These are phyloP conservation scores for Syngnathus acus DNA, from an alignment of 2,797 vertebrate genomes.

Conservation along the genomic window DNA sequence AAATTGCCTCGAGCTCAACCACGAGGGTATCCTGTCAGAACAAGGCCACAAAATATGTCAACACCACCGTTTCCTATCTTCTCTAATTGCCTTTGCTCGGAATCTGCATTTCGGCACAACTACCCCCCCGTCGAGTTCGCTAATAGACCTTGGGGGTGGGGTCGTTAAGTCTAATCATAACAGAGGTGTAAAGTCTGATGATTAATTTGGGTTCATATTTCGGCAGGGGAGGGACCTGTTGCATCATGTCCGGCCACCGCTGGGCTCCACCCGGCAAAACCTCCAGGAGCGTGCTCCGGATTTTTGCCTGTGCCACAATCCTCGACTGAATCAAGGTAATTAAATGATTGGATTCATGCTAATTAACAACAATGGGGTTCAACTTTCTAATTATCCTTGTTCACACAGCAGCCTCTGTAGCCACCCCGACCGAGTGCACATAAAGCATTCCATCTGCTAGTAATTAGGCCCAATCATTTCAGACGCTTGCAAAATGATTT, in stretches of 20 bases:
- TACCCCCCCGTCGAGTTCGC: constrained; percentile 8
- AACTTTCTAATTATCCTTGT: constrained; percentile 99
- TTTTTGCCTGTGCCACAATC: constrained; percentile 63
- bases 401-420: constrained; percentile 97
- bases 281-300: constrained; percentile 53
- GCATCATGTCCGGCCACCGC: constrained; percentile 46
- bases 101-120: constrained; percentile 12
- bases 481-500: constrained; percentile 94
- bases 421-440: constrained; percentile 99
- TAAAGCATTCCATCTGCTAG: constrained; percentile 99
- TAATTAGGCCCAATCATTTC: constrained; percentile 99
- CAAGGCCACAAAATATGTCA: constrained; percentile 26
- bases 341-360: constrained; percentile 99
- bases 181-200: constrained; percentile 27
- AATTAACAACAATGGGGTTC: constrained; percentile 99
- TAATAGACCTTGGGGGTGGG: constrained; percentile 19
- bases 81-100: constrained; percentile 16
- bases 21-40: constrained; percentile 72
- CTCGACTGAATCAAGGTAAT: constrained; percentile 97
- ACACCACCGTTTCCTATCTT: constrained; percentile 15
- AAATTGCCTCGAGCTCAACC: constrained; percentile 60
- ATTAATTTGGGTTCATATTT: constrained; percentile 57
- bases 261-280: constrained; percentile 45
- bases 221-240: constrained; percentile 38
- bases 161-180: constrained; percentile 43